phyloP scores from a whole-genome alignment of 2,113 vertebrate species.

The Trichomycterus rosablanca region DNA sequence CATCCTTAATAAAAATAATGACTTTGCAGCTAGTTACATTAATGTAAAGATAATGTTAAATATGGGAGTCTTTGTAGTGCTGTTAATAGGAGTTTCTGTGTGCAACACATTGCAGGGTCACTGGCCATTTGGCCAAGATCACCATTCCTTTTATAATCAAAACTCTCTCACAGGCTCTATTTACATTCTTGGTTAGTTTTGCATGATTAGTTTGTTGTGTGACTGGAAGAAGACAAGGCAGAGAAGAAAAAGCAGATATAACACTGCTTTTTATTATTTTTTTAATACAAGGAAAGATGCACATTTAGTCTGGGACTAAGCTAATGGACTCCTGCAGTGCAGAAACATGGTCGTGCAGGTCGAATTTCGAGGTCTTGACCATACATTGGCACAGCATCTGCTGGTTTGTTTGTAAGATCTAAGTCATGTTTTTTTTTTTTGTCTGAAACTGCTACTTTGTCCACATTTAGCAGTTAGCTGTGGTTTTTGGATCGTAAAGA shows the following conservation, averaged over 20 bases:
- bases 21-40: no score
- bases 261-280: neutral
- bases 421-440: constrained; percentile 38
- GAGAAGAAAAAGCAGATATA: neutral
- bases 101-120: neutral
- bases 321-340: constrained; percentile 14
- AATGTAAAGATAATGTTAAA: no score
- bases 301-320: neutral
- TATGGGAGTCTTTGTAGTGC: no score
- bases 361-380: constrained; percentile 26
- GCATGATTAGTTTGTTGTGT: neutral
- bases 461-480: neutral
- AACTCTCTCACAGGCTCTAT: neutral
- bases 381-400: constrained; percentile 28
- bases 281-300: constrained; percentile 8
- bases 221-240: neutral
- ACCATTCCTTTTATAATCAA: neutral
- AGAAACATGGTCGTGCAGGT: constrained; percentile 17
- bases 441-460: constrained; percentile 24
- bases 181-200: neutral
- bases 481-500: constrained; percentile 1
- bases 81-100: no score
- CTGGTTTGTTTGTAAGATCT: constrained; percentile 36
- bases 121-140: neutral
- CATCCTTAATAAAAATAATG: no score